Evolutionary conservation across 2,797 vertebrate genomes (phyloP), one percentile per base, ranked within the genome.

Genomic region (Tragopan temminckii): DNA sequence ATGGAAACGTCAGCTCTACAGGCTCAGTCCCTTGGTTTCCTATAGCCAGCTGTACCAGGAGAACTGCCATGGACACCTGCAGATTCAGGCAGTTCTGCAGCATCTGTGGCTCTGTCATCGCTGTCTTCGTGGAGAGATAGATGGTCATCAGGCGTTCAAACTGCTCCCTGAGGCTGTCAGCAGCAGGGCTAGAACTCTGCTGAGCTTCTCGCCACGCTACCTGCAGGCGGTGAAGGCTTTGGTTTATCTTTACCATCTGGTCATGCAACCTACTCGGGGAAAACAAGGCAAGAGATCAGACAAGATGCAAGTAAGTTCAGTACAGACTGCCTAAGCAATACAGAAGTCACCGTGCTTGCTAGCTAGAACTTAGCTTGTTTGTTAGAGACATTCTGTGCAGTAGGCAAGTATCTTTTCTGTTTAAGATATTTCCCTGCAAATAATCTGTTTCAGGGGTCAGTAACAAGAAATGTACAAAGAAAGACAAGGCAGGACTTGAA

Each of bases 201-300:
- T 99, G 99, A 75, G 99, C 99, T 57, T 99, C 99, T 76, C 99
- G 98, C 98, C 99, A 99, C 0, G 99, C 98, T 68, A 99, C 98
- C 97, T 99, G 99, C 87, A 99, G 98, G 97, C 99, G 98, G 96
- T 99, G 99, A 89, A 99, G 98, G 79, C 98, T 99, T 98, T 99
- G 99, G 98, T 99, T 99, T 98, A 99, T 99, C 98, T 99, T 99
- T 87, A 99, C 99, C 99, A 99, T 99, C 98, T 99, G 99, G 96
- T 99, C 99, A 1, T 99, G 99, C 94, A 99, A 98, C 98, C 99
- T 99, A 89, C 45, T 76, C 55, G 0, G 61, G 0, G 58, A 72
- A 83, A 79, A 94, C 70, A 90, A 69, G 58, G 87, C 57, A 95
- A n/a, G 55, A 58, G 35, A n/a, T 76, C 61, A 80, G 78, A 23